Evolutionary conservation across 2,113 vertebrate species (phyloP).

Genomic region (Elachura formosa): DNA sequence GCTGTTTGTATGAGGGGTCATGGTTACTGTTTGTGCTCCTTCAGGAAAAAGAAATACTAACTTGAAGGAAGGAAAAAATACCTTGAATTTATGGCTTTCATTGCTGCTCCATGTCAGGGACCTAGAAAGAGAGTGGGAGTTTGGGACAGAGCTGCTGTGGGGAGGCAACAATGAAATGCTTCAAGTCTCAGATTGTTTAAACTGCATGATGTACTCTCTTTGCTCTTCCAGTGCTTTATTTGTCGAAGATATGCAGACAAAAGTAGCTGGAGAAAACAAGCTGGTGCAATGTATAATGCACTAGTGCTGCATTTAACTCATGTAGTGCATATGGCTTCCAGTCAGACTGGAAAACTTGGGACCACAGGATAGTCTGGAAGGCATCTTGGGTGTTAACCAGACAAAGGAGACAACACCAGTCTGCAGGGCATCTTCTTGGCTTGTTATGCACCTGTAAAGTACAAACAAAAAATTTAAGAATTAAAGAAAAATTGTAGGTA

Average conservation of each 20-base stretch:
- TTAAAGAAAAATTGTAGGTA: not conserved
- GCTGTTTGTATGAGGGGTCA: not conserved
- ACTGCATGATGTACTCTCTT: not conserved
- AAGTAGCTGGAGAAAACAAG: not conserved
- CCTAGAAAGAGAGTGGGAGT: not conserved
- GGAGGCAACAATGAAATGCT: not conserved
- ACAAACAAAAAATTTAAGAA: not conserved
- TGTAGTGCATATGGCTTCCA: not conserved
- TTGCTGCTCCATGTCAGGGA: not conserved
- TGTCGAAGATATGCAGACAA: not conserved
- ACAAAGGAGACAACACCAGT: not conserved
- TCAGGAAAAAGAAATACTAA: not conserved
- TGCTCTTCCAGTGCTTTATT: not conserved
- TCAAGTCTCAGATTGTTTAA: not conserved
- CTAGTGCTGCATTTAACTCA: not conserved
- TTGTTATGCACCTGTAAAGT: not conserved
- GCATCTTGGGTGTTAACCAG: not conserved
- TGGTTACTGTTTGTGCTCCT: not conserved
- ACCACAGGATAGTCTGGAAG: not conserved
- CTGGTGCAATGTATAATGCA: not conserved
- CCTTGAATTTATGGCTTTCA: not conserved
- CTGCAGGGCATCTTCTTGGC: not conserved
- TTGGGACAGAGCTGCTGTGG: not conserved
- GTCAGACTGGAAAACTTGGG: not conserved
- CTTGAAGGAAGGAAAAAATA: not conserved